phyloP scores from a whole-genome alignment of 1,140 invertebrate genomes.

The Calliopsis andreniformis region DNA sequence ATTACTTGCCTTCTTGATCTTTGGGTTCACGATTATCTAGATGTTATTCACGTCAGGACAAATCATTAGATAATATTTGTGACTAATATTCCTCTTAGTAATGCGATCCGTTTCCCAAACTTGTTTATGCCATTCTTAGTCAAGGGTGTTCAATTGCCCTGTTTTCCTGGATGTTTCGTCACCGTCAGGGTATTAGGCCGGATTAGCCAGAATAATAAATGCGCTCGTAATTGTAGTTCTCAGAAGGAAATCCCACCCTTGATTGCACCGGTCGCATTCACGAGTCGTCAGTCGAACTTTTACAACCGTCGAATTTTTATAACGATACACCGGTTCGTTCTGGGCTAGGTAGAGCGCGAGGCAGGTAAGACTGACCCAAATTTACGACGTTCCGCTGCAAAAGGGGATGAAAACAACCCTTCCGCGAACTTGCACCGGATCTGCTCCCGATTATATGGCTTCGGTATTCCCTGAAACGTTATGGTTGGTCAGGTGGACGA shows the following conservation, averaged over 20 bases:
- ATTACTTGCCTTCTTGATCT: no score
- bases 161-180: slow-evolving; percentile 4
- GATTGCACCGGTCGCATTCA: not conserved
- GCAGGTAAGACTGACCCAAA: slow-evolving; percentile 21
- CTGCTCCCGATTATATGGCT: not conserved
- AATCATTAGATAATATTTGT: not conserved
- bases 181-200: not conserved
- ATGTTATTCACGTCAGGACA: not conserved
- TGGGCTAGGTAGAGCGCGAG: not conserved
- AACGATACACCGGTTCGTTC: not conserved
- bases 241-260: not conserved
- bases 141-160: not conserved
- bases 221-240: not conserved
- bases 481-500: not conserved
- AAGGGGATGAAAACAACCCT: slow-evolving; percentile 1
- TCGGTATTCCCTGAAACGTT: slow-evolving; percentile 2
- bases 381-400: slow-evolving; percentile 2
- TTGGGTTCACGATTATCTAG: no score
- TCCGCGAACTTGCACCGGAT: not conserved
- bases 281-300: not conserved
- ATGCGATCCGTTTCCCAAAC: not conserved
- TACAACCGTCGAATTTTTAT: slow-evolving; percentile 20
- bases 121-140: not conserved
- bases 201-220: not conserved
- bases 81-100: no score